A percentile compares a stretch with the other conserved stretches of the same genome.
Evolutionary conservation across 2,113 vertebrate species (phyloP).

Genomic region (Mobula hypostoma): DNA sequence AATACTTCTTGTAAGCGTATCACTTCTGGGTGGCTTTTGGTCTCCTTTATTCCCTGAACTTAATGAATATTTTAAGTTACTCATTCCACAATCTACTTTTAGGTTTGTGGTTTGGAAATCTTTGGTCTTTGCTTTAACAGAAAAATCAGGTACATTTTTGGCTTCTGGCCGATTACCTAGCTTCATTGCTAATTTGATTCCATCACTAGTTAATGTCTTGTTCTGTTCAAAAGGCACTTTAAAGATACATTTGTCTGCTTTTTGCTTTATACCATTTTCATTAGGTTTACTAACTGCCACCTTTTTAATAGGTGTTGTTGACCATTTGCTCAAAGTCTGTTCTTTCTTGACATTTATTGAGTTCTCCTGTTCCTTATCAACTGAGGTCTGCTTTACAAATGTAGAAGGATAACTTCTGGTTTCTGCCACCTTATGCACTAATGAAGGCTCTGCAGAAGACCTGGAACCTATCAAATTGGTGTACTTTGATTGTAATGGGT

Average conservation of each 20-base stretch:
- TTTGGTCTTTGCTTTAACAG: conserved; percentile 36
- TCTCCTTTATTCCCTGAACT: conserved; percentile 40
- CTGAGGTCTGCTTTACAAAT: neutral
- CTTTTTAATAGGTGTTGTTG: conserved; percentile 50
- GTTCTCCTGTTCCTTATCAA: neutral
- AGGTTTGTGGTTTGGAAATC: conserved; percentile 40
- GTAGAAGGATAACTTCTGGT: neutral
- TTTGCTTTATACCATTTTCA: conserved; percentile 49
- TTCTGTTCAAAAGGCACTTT: conserved; percentile 42
- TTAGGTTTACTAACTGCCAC: conserved; percentile 49
- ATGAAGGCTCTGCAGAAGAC: neutral
- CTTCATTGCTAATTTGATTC: conserved; percentile 40
- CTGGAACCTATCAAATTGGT: neutral
- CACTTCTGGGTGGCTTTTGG: conserved; percentile 39
- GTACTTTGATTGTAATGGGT: conserved; percentile 18
- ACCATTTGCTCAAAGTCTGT: conserved; percentile 39
- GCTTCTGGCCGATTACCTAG: conserved; percentile 27
- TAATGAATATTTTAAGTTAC: conserved; percentile 9
- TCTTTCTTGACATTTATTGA: conserved; percentile 26
- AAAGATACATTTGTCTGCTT: conserved; percentile 45
- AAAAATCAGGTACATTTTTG: conserved; percentile 18
- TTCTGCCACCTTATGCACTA: neutral
- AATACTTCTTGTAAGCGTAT: neutral
- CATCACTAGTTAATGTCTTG: conserved; percentile 47
- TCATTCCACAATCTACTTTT: conserved; percentile 36